Percentiles rank a stretch among this genome's conserved stretches.
phyloP scores from a whole-genome alignment of 2,888 invertebrate species.

The Thumatha senex region DNA sequence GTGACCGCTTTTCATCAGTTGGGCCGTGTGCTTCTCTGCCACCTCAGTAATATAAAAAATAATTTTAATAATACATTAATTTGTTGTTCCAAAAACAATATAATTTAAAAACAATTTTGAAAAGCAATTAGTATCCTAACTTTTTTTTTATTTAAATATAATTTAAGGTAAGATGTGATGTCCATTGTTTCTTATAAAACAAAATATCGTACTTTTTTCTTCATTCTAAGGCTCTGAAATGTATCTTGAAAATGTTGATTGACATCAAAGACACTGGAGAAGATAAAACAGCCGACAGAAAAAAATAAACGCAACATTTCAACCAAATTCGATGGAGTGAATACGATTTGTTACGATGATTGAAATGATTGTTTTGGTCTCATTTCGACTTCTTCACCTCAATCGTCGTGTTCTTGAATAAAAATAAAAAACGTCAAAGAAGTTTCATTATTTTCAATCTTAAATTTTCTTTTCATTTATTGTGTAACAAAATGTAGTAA shows the following conservation, averaged over 20 bases:
- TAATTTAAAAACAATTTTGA: too few relatives aligned
- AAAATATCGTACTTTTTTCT: background rate
- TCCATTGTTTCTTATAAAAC: background rate
- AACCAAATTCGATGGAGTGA: slow-evolving; percentile 40
- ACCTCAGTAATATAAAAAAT: too few relatives aligned
- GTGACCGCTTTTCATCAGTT: too few relatives aligned
- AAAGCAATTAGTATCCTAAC: too few relatives aligned
- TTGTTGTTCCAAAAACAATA: too few relatives aligned
- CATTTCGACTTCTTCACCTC: slow-evolving; percentile 18
- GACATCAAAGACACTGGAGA: slow-evolving; percentile 29
- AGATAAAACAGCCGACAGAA: slow-evolving; percentile 30
- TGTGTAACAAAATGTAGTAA: too few relatives aligned
- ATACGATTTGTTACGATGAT: slow-evolving; percentile 30
- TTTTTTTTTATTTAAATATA: too few relatives aligned
- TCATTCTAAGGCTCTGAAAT: slow-evolving; percentile 5
- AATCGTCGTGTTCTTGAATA: background rate
- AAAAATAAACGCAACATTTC: slow-evolving; percentile 34
- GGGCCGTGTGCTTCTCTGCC: too few relatives aligned
- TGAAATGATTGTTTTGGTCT: slow-evolving; percentile 34
- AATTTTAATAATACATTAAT: too few relatives aligned
- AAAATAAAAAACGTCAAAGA: background rate
- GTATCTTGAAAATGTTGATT: slow-evolving; percentile 9
- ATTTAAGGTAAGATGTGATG: background rate
- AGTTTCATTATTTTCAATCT: background rate
- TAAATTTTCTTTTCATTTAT: background rate